Evolutionary conservation across 2,113 vertebrate species (phyloP), one percentile per base, ranked within the genome.

Genomic region (Alligator sinensis): DNA sequence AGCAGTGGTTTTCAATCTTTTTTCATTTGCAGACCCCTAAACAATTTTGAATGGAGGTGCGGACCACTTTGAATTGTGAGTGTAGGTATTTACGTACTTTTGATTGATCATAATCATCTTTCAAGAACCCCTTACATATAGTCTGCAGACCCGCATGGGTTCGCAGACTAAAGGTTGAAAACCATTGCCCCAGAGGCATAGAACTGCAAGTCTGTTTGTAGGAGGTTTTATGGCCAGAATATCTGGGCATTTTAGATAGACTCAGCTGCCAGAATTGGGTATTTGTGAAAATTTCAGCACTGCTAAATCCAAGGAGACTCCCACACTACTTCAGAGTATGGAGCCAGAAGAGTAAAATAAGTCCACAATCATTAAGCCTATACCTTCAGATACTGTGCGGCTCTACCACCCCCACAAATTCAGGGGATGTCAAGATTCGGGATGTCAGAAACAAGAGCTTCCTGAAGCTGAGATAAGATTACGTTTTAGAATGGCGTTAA

Each of bases 181-280:
- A 5, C 38, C 38, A 38, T 38, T 38, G 38, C 38, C 38, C 38
- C 7, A 38, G 38, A 38, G 38, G 38, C 38, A 38, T 38, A 38
- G 38, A 38, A 38, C 38, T 38, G 38, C 38, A 38, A 38, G 38
- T 38, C 38, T 38, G 38, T 38, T 38, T 72, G 68, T 5, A 74
- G 34, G 11, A 25, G 21, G 34, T 21, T 34, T 16, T 58, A 4
- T 4, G 68, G 47, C 25, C 18, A 22, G 22, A 90, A 68, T 0
- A 0, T 27, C 21, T 75, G 38, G 59, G 34, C 3, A 62, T 2
- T 9, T 62, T 79, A 59, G 0, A 1, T 55, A 18, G 9, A 66
- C 25, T 85, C 63, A 38, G 30, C 47, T 4, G 1, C 21, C 28
- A 30, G 13, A 66, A 21, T 27, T 62, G 84, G 17, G 19, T 34